Evolutionary conservation across 2,797 vertebrate genomes (phyloP).

Genomic region (Crocidura indochinensis): DNA sequence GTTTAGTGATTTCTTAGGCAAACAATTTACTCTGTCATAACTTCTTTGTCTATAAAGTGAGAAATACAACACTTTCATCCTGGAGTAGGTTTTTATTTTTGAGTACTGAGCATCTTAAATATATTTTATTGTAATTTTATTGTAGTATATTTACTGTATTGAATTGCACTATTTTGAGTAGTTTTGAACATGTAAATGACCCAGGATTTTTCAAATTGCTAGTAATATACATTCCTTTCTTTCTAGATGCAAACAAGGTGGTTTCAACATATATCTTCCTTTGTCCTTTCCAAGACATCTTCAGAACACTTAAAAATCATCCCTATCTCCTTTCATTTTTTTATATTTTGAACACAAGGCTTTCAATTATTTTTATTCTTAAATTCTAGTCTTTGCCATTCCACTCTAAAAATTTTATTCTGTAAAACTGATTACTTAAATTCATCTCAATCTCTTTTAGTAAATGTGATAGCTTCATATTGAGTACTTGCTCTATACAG

Average conservation of each 20-base stretch:
- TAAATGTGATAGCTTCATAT: constrained; percentile 29
- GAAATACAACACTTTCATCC: constrained; percentile 15
- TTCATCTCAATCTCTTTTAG: constrained; percentile 40
- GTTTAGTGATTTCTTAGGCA: not conserved
- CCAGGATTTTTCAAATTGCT: not conserved
- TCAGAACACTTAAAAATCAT: constrained; percentile 12
- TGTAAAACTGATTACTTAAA: not conserved
- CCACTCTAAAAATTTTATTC: constrained; percentile 21
- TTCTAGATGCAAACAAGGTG: not conserved
- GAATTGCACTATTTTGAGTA: no score
- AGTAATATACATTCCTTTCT: not conserved
- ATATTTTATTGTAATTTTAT: no score
- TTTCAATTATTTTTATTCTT: not conserved
- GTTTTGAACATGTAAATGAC: not conserved
- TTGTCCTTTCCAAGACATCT: not conserved
- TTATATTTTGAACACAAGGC: constrained; percentile 1
- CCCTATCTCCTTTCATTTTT: not conserved
- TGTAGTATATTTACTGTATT: no score
- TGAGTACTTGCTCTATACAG: not conserved
- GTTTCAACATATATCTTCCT: not conserved
- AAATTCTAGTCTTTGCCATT: not conserved
- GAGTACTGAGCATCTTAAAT: no score
- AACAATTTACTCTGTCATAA: constrained; percentile 1
- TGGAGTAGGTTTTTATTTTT: no score
- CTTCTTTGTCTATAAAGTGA: not conserved